A percentile compares a stretch with the other conserved stretches of the same genome.
These are phyloP conservation scores for Macropis europaea DNA, from an alignment of 2,888 invertebrate species.

Conservation along the genomic window DNA sequence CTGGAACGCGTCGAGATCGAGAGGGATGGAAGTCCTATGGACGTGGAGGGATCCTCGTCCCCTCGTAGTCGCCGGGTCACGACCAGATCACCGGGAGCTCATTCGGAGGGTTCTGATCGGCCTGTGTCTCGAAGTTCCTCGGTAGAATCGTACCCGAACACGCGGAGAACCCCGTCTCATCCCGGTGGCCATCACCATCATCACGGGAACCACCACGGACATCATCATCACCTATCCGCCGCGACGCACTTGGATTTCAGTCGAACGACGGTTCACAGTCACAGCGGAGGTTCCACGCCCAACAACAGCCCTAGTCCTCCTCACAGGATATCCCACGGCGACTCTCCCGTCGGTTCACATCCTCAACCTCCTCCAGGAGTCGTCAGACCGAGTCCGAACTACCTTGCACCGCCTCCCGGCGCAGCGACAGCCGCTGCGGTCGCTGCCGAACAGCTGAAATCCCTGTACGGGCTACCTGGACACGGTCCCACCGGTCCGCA, in stretches of 20 bases:
- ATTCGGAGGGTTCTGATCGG: constrained; percentile 81
- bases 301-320: constrained; percentile 78
- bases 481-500: constrained; percentile 82
- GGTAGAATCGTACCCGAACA: constrained; percentile 76
- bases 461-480: constrained; percentile 75
- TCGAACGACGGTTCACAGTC: constrained; percentile 72
- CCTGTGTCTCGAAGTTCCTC: constrained; percentile 76
- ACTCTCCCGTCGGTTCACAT: constrained; percentile 76
- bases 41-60: constrained; percentile 75
- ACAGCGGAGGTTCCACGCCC: constrained; percentile 77
- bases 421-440: constrained; percentile 80
- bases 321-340: constrained; percentile 72
- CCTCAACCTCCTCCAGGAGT: constrained; percentile 83
- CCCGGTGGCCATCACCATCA: constrained; percentile 68
- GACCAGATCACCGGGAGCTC: constrained; percentile 80
- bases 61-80: constrained; percentile 67
- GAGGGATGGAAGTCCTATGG: constrained; percentile 72
- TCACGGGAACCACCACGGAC: constrained; percentile 64
- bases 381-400: constrained; percentile 81
- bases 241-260: constrained; percentile 70
- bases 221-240: constrained; percentile 62
- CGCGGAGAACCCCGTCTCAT: constrained; percentile 70
- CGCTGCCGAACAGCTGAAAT: constrained; percentile 78
- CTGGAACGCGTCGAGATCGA: constrained; percentile 73
- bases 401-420: constrained; percentile 78